Conservation (phyloP, 2,113 vertebrate genomes). For the Apeltes quadracus region DNA sequence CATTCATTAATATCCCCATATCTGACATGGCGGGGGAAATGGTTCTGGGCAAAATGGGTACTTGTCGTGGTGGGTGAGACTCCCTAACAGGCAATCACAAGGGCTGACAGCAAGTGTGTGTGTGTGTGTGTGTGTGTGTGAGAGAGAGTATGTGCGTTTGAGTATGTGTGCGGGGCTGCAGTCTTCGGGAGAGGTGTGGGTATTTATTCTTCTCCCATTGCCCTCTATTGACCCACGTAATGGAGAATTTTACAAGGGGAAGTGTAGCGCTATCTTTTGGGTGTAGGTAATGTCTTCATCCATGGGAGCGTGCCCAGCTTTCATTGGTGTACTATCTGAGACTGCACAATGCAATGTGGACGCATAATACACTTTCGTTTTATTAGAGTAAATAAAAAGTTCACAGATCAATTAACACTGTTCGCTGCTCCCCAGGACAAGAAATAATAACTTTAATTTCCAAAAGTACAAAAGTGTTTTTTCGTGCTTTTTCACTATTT, state of each 20-base stretch:
- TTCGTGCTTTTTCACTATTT: too few relatives aligned
- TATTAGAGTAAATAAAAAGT: neutral
- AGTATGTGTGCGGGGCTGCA: constrained; percentile 33
- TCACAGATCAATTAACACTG: neutral
- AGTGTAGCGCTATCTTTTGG: constrained; percentile 83
- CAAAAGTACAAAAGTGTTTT: too few relatives aligned
- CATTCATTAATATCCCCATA: constrained; percentile 89
- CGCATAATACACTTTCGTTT: neutral
- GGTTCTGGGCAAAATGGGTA: constrained; percentile 73
- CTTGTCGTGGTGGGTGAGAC: constrained; percentile 83
- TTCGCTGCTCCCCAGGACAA: neutral
- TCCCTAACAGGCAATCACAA: constrained; percentile 86
- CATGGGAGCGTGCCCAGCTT: constrained; percentile 33
- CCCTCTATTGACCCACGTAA: constrained; percentile 86
- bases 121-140: constrained; percentile 30
- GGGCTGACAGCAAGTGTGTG: constrained; percentile 76
- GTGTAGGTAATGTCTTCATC: constrained; percentile 75
- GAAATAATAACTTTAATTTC: neutral
- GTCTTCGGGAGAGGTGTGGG: constrained; percentile 61
- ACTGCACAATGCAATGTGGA: neutral
- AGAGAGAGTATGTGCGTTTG: constrained; percentile 32
- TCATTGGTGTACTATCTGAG: neutral
- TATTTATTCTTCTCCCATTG: constrained; percentile 83
- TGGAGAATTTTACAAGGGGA: constrained; percentile 81
- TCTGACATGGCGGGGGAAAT: constrained; percentile 83